Evolutionary conservation across 2,888 invertebrate genomes (phyloP).

Genomic region (Calephelis perditalis): DNA sequence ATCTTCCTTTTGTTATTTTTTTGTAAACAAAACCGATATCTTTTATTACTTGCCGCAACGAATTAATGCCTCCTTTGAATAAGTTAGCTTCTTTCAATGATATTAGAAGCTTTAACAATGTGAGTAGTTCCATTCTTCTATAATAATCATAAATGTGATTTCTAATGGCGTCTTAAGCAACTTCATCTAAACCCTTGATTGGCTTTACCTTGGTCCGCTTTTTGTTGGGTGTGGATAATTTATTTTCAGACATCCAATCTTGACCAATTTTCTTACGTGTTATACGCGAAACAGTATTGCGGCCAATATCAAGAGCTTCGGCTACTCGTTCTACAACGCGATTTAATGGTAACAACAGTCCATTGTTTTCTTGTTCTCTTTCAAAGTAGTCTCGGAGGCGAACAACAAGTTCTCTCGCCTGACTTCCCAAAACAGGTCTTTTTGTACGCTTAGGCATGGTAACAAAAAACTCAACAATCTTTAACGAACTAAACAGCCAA

Average conservation of each 20-base stretch:
- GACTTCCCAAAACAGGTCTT: too few species aligned
- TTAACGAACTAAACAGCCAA: too few species aligned
- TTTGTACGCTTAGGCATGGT: too few species aligned
- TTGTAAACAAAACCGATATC: slow-evolving; percentile 21
- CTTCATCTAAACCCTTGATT: too few species aligned
- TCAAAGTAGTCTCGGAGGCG: too few species aligned
- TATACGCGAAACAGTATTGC: slow-evolving; percentile 20
- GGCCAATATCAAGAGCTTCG: slow-evolving; percentile 18
- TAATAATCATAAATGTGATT: too few species aligned
- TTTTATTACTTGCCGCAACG: slow-evolving; percentile 21
- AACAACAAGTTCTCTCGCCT: too few species aligned
- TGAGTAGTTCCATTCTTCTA: slow-evolving; percentile 18
- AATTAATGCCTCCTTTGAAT: slow-evolving; percentile 23
- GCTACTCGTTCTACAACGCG: slow-evolving; percentile 16
- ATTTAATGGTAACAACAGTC: slow-evolving; percentile 18
- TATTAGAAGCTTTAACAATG: slow-evolving; percentile 17
- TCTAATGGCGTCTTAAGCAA: too few species aligned
- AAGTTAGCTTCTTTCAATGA: slow-evolving; percentile 22
- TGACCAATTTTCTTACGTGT: slow-evolving; percentile 16
- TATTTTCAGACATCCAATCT: slow-evolving; percentile 14
- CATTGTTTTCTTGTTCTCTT: background rate
- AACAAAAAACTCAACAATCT: too few species aligned
- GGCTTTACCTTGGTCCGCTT: slow-evolving; percentile 9
- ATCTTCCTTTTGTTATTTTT: slow-evolving; percentile 18
- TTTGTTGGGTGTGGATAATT: slow-evolving; percentile 13